Evolutionary conservation across 2,888 invertebrate species (phyloP).

Genomic region (Proisotoma minuta): DNA sequence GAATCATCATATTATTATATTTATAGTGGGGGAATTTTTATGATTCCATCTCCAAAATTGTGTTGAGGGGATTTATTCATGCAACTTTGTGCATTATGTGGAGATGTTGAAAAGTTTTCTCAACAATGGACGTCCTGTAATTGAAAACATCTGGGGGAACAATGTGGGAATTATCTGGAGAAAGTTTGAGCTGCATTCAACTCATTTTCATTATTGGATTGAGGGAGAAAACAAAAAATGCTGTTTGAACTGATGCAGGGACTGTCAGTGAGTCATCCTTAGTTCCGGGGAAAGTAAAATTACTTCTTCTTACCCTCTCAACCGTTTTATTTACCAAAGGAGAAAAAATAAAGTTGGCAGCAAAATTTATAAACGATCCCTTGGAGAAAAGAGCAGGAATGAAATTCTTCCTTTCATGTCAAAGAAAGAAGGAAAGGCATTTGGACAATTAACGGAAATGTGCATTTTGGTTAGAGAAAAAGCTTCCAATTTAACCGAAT

Average conservation of each 20-base stretch:
- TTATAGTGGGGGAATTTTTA: constrained; percentile 3
- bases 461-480: no score
- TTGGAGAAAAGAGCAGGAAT: no score
- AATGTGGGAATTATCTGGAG: neutral
- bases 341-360: no score
- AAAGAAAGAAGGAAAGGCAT: no score
- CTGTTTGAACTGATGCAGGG: neutral
- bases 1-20: neutral
- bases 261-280: constrained; percentile 7
- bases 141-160: neutral
- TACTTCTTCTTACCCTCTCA: neutral
- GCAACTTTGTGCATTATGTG: no score
- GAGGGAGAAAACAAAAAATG: neutral
- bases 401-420: no score
- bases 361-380: no score
- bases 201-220: neutral
- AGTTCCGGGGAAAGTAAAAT: constrained; percentile 9
- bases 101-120: no score
- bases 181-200: neutral
- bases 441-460: no score
- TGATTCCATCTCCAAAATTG: neutral
- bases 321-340: no score
- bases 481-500: no score
- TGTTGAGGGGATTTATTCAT: neutral
- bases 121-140: neutral